Conservation (phyloP, 2,888 invertebrate genomes). For the Hypsopygia costalis region DNA sequence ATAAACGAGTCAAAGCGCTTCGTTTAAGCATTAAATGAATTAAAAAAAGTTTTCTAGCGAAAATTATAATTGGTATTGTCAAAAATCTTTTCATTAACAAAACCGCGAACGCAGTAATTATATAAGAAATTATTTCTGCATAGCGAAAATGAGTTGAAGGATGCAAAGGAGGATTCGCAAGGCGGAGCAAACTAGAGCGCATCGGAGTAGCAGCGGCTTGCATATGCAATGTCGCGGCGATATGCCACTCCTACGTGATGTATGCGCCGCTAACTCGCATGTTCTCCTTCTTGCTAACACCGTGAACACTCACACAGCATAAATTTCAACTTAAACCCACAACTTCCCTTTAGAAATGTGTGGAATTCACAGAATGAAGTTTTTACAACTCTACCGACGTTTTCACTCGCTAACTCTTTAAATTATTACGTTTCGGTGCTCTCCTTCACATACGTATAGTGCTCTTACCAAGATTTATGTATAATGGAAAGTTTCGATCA, state of each 20-base stretch:
- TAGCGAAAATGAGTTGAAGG: no score
- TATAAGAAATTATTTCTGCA: no score
- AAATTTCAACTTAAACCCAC: slow-evolving; percentile 68
- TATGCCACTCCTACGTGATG: slow-evolving; percentile 66
- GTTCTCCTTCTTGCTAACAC: slow-evolving; percentile 62
- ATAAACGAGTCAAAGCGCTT: no score
- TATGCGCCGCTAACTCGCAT: slow-evolving; percentile 60
- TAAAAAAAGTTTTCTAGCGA: no score
- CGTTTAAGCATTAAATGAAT: no score
- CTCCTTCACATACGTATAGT: slow-evolving; percentile 36
- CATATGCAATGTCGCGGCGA: slow-evolving; percentile 57
- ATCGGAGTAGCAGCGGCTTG: slow-evolving; percentile 31
- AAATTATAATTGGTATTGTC: no score
- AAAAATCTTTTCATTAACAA: no score
- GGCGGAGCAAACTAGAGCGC: slow-evolving; percentile 6
- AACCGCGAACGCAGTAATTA: no score
- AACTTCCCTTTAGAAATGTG: slow-evolving; percentile 61
- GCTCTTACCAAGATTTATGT: slow-evolving; percentile 46
- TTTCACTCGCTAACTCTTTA: slow-evolving; percentile 55
- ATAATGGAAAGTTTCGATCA: slow-evolving; percentile 24
- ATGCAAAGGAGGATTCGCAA: no score
- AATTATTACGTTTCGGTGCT: slow-evolving; percentile 59
- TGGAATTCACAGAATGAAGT: slow-evolving; percentile 59
- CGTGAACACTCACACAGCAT: slow-evolving; percentile 58
- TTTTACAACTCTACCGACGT: slow-evolving; percentile 58